Evolutionary conservation across 2,888 invertebrate species (phyloP), one percentile per base, ranked within the genome.

Genomic region (Chaetoderma sp.): DNA sequence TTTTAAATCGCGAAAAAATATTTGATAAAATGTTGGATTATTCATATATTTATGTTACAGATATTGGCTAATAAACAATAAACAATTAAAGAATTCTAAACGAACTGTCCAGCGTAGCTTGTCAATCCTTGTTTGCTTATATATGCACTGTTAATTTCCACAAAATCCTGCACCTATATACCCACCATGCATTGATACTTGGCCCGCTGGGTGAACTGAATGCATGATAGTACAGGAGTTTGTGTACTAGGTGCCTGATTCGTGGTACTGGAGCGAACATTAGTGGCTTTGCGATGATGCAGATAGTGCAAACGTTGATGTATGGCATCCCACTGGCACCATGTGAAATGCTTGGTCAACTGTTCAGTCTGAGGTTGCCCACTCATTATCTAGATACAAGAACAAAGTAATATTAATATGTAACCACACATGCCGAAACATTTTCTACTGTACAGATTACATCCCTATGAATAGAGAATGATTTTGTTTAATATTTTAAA

Each of bases 301-400:
- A 82, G 68, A 63, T 78, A 81, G 66, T 78, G 78, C n/a, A 83
- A 65, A 4, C 78, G 74, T 63, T 82, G 83, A 28, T 76, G 66
- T 16, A 59, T 33, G 1, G 68, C 61, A 42, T 82, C 82, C 82
- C 82, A 83, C 73, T 82, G 82, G 60, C 78, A 79, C 83, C 83
- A 83, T 5, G 79, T 71, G 72, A 81, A 83, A 60, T 78, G 80
- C 62, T 77, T 76, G 4, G 75, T 72, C 0, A 82, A 65, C 67
- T 81, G 80, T 59, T 80, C 79, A 28, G 81, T 81, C 28, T 75
- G 72, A 16, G 83, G 83, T 69, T 83, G 82, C 18, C 76, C 79
- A 55, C 76, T 71, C 80, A 83, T 80, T 25, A 81, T 77, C 83
- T 83, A 42, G 13, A 71, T 13, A 8, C 13, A 58, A 6, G 23